Base-by-base conservation (phyloP, 2,797 vertebrate genomes). In the Lepus townsendii region DNA sequence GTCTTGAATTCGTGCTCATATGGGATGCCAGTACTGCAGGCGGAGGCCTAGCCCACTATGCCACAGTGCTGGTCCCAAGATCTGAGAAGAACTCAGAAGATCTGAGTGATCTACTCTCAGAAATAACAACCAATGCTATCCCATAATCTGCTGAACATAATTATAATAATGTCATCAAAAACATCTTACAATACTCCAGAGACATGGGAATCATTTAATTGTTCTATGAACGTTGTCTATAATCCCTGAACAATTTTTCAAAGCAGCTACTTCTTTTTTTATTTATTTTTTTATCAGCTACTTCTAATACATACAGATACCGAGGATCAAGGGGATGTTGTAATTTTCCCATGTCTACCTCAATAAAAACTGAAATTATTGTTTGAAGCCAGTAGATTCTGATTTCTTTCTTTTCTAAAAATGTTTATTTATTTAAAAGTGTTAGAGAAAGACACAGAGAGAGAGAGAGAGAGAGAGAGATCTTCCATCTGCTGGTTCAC, bases 151-250 rank as follows among this genome's bases (percentile, higher is more conserved):
- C 7, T 77, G 79, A 72, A 83, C 9, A 52, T 71, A 75, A 54
- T 80, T 93, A 57, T 9, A 77, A 77, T 92, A 93, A 90, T 82
- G 5, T 82, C 38, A 82, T 66, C 42, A 88, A 77, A 69, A 62
- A n/a, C 35, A 7, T 32, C 7, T 57, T 30, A 54, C 73, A 42
- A 84, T 72, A 32, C 24, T 3, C 8, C 32, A 75, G 88, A 94
- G 7, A 86, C 19, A 62, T 50, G 38, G 16, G 4, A 69, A 85
- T 75, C 57, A 75, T 80, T 88, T 92, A 16, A 71, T n/a, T 20
- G 57, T 85, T 92, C 78, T 52, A 47, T 22, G 42, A 14, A 47
- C 2, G 13, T 65, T 60, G 69, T 79, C n/a, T 76, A 32, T 9
- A 62, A 35, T 19, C 14, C 62, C 47, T 68, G n/a, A 69, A 89